Conservation (phyloP, 1,140 invertebrate species). For the Sesamia nonagrioides region DNA sequence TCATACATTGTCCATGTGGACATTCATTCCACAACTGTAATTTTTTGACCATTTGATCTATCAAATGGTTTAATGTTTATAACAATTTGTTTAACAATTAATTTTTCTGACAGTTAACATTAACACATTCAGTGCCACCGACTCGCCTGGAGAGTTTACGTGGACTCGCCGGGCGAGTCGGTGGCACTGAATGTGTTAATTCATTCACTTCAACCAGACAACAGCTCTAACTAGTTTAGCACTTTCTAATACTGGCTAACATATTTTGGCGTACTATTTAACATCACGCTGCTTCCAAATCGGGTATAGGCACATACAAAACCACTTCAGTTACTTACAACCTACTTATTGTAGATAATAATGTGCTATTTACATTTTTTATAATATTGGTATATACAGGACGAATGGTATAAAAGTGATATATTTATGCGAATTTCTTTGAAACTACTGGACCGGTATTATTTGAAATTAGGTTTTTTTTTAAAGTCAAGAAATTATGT, state of each 20-base stretch:
- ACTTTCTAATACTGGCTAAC: conserved; percentile 1
- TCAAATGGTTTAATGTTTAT: no score
- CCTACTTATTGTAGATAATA: neutral
- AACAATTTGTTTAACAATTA: no score
- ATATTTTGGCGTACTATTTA: neutral
- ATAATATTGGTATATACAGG: conserved; percentile 1
- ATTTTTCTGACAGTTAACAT: neutral
- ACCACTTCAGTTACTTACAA: neutral
- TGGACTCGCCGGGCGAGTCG: no score
- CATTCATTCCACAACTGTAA: no score
- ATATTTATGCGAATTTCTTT: neutral
- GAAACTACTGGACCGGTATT: neutral
- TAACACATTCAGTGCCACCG: neutral
- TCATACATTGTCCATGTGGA: no score
- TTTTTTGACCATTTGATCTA: no score
- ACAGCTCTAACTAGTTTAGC: neutral
- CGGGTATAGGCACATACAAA: conserved; percentile 31
- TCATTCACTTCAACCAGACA: neutral
- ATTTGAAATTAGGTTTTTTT: neutral
- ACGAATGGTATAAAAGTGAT: conserved; percentile 16
- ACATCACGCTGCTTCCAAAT: conserved; percentile 13
- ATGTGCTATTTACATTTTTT: neutral
- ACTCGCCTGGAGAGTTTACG: no score
- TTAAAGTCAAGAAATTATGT: neutral
- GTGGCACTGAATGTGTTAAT: no score